Evolutionary conservation across 2,888 invertebrate species (phyloP).

Genomic region (Tineola bisselliella): DNA sequence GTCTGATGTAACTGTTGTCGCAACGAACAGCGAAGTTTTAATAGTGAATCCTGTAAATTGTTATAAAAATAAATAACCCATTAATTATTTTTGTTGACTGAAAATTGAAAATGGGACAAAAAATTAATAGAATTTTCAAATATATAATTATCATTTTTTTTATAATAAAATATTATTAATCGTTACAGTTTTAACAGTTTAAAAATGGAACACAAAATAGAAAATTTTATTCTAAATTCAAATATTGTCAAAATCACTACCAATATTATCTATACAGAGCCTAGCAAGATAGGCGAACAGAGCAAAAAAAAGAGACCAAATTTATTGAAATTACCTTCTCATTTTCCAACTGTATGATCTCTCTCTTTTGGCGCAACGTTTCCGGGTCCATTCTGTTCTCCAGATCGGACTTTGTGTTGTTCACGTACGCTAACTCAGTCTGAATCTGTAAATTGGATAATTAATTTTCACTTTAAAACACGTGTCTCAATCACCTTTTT

Average conservation of each 20-base stretch:
- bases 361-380: slow-evolving; percentile 68
- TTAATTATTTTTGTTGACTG: too few relatives aligned
- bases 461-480: too few relatives aligned
- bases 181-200: too few relatives aligned
- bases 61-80: not conserved
- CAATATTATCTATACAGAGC: too few relatives aligned
- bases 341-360: slow-evolving; percentile 72
- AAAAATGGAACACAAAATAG: not conserved
- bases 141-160: too few relatives aligned
- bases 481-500: too few relatives aligned
- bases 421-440: slow-evolving; percentile 84
- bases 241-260: too few relatives aligned
- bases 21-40: slow-evolving; percentile 73
- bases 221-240: not conserved
- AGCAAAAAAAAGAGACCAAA: too few relatives aligned
- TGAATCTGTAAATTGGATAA: slow-evolving; percentile 64
- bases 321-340: slow-evolving; percentile 74
- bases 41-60: slow-evolving; percentile 70
- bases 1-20: slow-evolving; percentile 75
- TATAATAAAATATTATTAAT: too few relatives aligned
- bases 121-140: too few relatives aligned
- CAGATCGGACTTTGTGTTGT: slow-evolving; percentile 80
- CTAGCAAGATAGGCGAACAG: too few relatives aligned
- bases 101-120: too few relatives aligned
- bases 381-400: slow-evolving; percentile 72